phyloP scores from a whole-genome alignment of 2,113 vertebrate species.

The Hepsetus odoe region DNA sequence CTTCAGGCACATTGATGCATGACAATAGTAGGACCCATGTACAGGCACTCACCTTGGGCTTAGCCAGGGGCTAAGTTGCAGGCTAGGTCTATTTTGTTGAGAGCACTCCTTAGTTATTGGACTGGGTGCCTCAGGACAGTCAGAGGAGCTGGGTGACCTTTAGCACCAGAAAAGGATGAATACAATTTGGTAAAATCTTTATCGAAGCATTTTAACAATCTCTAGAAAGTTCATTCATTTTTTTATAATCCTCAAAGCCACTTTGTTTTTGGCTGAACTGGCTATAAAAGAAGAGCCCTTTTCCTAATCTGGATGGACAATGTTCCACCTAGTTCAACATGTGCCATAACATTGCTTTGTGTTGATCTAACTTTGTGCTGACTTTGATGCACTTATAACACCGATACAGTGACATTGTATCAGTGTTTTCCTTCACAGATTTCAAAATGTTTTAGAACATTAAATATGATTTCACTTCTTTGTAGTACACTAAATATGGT shows the following conservation, averaged over 20 bases:
- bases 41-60: slow-evolving; percentile 43
- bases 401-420: not conserved
- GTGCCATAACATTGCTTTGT: not conserved
- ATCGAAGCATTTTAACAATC: too few species aligned
- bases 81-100: slow-evolving; percentile 26
- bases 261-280: too few species aligned
- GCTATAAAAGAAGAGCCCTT: slow-evolving; percentile 22
- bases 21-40: slow-evolving; percentile 61
- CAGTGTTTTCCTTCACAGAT: not conserved
- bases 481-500: too few species aligned
- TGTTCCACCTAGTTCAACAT: not conserved
- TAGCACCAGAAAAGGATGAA: not conserved
- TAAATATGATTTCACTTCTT: too few species aligned
- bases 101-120: not conserved
- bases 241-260: too few species aligned
- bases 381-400: too few species aligned
- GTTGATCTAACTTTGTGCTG: slow-evolving; percentile 21
- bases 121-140: not conserved
- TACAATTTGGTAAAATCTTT: too few species aligned
- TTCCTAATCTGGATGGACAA: slow-evolving; percentile 7
- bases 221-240: not conserved
- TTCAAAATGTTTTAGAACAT: too few species aligned
- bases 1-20: slow-evolving; percentile 53
- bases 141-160: not conserved
- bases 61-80: slow-evolving; percentile 20